phyloP scores from a whole-genome alignment of 2,113 vertebrate genomes.

The Rhinolophus ferrumequinum region DNA sequence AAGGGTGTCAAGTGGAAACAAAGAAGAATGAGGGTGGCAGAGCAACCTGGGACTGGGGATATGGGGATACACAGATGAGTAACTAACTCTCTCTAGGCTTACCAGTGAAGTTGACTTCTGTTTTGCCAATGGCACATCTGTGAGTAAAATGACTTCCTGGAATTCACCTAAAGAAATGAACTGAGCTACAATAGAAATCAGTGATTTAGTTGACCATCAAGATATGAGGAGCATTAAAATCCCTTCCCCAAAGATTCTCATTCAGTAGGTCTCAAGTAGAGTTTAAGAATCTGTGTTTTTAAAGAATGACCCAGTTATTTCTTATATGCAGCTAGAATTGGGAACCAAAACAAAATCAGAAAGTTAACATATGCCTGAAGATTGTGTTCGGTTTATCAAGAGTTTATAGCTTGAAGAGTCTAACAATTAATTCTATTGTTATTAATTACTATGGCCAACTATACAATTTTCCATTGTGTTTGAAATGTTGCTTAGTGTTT shows the following conservation, averaged over 20 bases:
- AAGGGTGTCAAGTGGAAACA: background rate
- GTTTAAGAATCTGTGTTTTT: background rate
- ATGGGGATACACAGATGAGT: background rate
- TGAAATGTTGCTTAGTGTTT: conserved; percentile 13
- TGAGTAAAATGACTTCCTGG: background rate
- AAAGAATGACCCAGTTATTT: background rate
- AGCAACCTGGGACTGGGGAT: background rate
- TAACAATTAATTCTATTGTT: background rate
- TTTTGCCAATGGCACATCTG: background rate
- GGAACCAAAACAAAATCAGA: background rate
- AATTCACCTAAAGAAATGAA: background rate
- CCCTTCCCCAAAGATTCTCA: background rate
- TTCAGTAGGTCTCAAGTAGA: background rate
- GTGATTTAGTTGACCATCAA: background rate
- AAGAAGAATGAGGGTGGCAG: background rate
- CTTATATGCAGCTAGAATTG: background rate
- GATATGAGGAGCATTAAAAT: background rate
- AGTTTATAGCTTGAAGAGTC: background rate
- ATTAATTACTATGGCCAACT: background rate
- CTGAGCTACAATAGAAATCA: background rate
- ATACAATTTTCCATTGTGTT: background rate
- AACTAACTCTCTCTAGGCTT: background rate
- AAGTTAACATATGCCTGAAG: background rate
- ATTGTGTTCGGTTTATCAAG: background rate
- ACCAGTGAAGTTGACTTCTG: background rate